Base-by-base conservation (phyloP, 2,113 vertebrate genomes). In the Petromus typicus region DNA sequence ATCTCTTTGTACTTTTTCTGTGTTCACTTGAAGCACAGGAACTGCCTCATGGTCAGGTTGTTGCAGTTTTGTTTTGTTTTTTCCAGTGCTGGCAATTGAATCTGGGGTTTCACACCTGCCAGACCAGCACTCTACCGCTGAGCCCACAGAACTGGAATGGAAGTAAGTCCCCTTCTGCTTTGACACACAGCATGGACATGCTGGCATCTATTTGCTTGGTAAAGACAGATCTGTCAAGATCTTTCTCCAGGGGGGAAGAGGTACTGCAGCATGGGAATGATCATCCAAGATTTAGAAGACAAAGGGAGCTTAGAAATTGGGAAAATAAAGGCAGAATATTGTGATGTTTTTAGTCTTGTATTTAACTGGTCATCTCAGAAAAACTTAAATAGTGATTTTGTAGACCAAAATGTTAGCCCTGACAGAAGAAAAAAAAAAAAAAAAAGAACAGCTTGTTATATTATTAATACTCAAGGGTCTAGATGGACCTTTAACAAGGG, bases 311-410 rank as follows among this genome's bases (percentile, higher is more conserved):
- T 86, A 63, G 37, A 90, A 73, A 76, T 20, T 59, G 48, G 78
- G 40, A 63, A 93, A 91, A 89, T 85, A 61, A 81, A 78, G 45
- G n/a, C 51, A 89, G 32, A 51, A 9, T 3, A 43, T 54, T 81
- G 20, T 67, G 91, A 51, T 23, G 63, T 8, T 45, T 86, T 71
- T 67, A 51, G 84, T 92, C 48, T 93, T 69, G 25, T 75, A 16
- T 89, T 93, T 80, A 63, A 92, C n/a, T 16, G 30, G 40, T 51
- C 66, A 75, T 45, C 91, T 93, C 51, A 43, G 66, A 25, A 86
- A 97, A 57, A 37, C 32, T 88, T 67, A 4, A 67, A 61, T 67
- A 63, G 30, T 93, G 25, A 96, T 93, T 89, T n/a, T 95, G 37
- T 84, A 87, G 17, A 51, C 34, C 93, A 61, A 81, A 86, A 91